Base-by-base conservation (phyloP, 2,888 invertebrate species). In the Polyommatus icarus region DNA sequence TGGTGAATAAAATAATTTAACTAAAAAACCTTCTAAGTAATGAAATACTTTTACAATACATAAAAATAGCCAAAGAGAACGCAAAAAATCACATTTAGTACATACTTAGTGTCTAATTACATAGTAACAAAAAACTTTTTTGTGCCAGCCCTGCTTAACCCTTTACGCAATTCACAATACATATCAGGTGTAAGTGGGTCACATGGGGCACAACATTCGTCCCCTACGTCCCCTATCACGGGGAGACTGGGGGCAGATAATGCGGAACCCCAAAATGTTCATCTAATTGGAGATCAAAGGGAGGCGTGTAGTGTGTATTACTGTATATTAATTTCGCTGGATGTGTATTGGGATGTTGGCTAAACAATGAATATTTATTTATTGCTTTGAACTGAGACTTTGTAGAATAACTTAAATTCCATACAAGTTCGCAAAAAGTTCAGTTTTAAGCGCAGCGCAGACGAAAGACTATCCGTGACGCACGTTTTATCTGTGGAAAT, bases 261-360 rank as follows among this genome's bases (percentile, higher is more conserved):
- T 88, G 86, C 86, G 87, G 87, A 82, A 86, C 91, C 93, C 92
- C 92, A 91, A 93, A 93, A 93, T 93, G 93, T 91, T 91, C 92
- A 90, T 92, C 93, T 94, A 93, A 93, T 93, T 92, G 91, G 91
- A 93, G 90, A 93, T 93, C 93, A 94, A 94, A 93, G 92, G 86
- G 88, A 91, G 91, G 90, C 91, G 91, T 88, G 89, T 91, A 91
- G 85, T 86, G 86, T 86, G 84, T 86, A 84, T 78, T 78, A 78
- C 79, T 78, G 79, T 46, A 80, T 79, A 71, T 83, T 83, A 8
- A 75, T 12, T 12, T 2, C 76, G 78, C 86, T 87, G 80, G 91
- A 91, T 85, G 84, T 18, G 32, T 18, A 54, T 29, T 80, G 88
- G 67, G 50, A 50, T 50, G 50, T 50, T 50, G 50, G 0, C 15